Base-by-base conservation (phyloP, 2,888 invertebrate genomes). In the Hylaea fasciaria region DNA sequence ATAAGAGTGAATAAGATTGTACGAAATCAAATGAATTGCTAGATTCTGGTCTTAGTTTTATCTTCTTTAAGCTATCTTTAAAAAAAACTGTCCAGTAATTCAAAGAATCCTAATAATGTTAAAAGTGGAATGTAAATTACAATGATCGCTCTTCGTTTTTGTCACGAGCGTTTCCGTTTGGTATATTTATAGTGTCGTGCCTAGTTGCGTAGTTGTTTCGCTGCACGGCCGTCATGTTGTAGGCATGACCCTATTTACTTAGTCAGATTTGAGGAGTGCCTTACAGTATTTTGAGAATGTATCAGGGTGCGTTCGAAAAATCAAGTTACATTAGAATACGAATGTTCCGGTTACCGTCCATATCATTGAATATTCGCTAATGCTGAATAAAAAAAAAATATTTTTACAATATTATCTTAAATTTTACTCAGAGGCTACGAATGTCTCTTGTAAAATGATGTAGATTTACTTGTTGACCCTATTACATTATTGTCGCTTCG, bases 1-100 rank as follows among this genome's bases (percentile, higher is more conserved):
- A 69, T 69, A 67, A 46, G 13, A 22, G 22, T 22, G 63, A 60
- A 71, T 70, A 67, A 46, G 13, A 22, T 2, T 22, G 63, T 59
- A 71, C 69, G 69, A 39, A 12, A 73, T 71, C 72, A 62, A 62
- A 57, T 48, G 46, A 61, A 66, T 60, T 66, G 63, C 57, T 60
- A 68, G 64, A 74, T 81, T 79, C 85, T 87, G 87, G 87, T 87
- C 83, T 77, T 83, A 87, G 87, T 81, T 86, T 84, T 85, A 87
- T 85, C 78, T 80, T 79, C 82, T 80, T 83, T 79, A 77, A 76
- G 68, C 65, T 69, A 70, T 54, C 64, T 64, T 69, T 65, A 55
- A 64, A 69, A 64, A 51, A 49, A 63, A 58, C 66, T 64, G 54
- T 70, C 54, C 57, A 62, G 53, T 65, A 59, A 44, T 12, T 60